Conservation (phyloP, 2,888 invertebrate genomes). For the Sinohyriopsis cumingii region DNA sequence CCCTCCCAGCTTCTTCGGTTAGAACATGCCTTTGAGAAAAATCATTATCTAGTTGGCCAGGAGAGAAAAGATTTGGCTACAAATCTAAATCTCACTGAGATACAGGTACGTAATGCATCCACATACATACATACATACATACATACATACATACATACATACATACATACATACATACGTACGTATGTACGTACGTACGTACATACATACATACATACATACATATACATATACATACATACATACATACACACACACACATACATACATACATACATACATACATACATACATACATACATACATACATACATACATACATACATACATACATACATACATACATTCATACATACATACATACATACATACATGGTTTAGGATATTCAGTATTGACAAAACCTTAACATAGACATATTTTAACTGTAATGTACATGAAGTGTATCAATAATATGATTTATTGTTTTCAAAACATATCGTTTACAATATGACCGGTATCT, state of each 20-base stretch:
- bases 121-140: background rate
- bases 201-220: background rate
- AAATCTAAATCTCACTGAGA: slow-evolving; percentile 92
- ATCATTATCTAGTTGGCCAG: slow-evolving; percentile 98
- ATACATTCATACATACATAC: too few relatives aligned
- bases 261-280: background rate
- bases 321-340: too few relatives aligned
- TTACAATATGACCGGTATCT: too few relatives aligned
- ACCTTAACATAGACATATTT: too few relatives aligned
- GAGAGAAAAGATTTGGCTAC: slow-evolving; percentile 97
- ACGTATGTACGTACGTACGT: background rate
- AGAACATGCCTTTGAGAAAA: slow-evolving; percentile 98
- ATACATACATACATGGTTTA: too few relatives aligned
- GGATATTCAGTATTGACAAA: too few relatives aligned
- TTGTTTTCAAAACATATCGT: too few relatives aligned
- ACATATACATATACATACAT: too few relatives aligned
- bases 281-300: background rate
- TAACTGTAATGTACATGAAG: too few relatives aligned
- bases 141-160: slow-evolving; percentile 8
- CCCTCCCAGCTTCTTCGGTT: slow-evolving; percentile 95
- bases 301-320: too few relatives aligned
- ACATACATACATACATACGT: background rate
- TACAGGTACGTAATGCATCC: slow-evolving; percentile 82
- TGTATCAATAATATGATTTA: too few relatives aligned
- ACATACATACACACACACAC: background rate